A percentile compares a stretch with the other conserved stretches of the same genome.
These are phyloP conservation scores for Xenopus tropicalis DNA, from an alignment of 2,113 vertebrate genomes.

Conservation along the genomic window UCB_Xtro_10.0 CM004450.2:90291001-90291500, in stretches of 20 bases:
- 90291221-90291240: conserved; percentile 88
- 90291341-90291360: conserved; percentile 41
- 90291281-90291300: conserved; percentile 74
- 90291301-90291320: conserved; percentile 40
- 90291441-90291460: no score
- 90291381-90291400: conserved; percentile 44
- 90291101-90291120: conserved; percentile 88
- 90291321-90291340: conserved; percentile 57
- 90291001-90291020: conserved; percentile 52
- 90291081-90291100: conserved; percentile 81
- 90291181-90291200: conserved; percentile 87
- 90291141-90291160: conserved; percentile 93
- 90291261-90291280: conserved; percentile 69
- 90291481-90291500: no score
- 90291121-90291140: conserved; percentile 82
- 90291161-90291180: conserved; percentile 94
- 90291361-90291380: conserved; percentile 43
- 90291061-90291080: conserved; percentile 89
- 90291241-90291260: conserved; percentile 94
- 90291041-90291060: conserved; percentile 92
- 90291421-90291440: no score
- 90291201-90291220: conserved; percentile 85
- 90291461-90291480: no score
- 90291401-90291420: conserved; percentile 3
- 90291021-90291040: conserved; percentile 77